Evolutionary conservation across 2,797 vertebrate species (phyloP).

Genomic region (Menidia menidia): DNA sequence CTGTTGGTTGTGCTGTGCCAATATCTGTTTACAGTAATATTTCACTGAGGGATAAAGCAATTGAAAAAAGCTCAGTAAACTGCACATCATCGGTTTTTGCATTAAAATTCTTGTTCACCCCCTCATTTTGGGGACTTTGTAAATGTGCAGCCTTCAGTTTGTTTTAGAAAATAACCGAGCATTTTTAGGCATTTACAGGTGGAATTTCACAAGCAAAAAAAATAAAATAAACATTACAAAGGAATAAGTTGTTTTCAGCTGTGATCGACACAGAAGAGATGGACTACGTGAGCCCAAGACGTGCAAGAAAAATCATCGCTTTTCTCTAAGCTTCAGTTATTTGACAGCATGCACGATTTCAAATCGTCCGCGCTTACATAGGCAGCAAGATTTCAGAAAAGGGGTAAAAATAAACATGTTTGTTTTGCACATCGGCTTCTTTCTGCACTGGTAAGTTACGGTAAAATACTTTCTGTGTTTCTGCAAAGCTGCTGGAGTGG

Average conservation of each 20-base stretch:
- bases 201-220: conserved; percentile 2
- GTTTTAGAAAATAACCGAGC: not conserved
- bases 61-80: not conserved
- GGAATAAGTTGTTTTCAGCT: conserved; percentile 3
- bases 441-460: conserved; percentile 3
- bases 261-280: conserved; percentile 18
- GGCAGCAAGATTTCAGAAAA: not conserved
- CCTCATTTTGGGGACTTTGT: not conserved
- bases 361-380: conserved; percentile 24
- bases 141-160: conserved; percentile 14
- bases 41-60: not conserved
- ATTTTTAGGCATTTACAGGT: conserved; percentile 6
- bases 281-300: conserved; percentile 27
- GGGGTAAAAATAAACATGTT: not conserved
- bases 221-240: not conserved
- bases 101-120: conserved; percentile 4
- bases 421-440: not conserved
- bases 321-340: conserved; percentile 28
- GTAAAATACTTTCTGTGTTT: conserved; percentile 14
- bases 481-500: conserved; percentile 7
- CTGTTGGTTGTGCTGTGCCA: not conserved
- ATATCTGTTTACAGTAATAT: not conserved
- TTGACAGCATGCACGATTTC: conserved; percentile 44
- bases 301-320: conserved; percentile 19
- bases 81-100: not conserved